Evolutionary conservation across 1,140 invertebrate genomes (phyloP).

Genomic region (Pseudoatta argentina): DNA sequence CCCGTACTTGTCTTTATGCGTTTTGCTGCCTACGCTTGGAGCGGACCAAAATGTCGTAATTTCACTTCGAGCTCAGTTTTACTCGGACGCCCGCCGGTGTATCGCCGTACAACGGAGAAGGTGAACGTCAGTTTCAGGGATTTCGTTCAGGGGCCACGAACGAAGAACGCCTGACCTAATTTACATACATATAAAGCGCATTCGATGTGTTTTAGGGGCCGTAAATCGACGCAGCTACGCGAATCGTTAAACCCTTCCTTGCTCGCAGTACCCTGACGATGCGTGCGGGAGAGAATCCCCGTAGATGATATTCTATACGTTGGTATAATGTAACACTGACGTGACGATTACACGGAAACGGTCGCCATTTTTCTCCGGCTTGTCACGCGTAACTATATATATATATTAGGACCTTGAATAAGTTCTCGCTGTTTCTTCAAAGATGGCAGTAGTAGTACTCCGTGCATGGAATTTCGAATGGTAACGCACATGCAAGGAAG

Average conservation of each 20-base stretch:
- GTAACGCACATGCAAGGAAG: no score
- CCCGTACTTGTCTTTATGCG: slow-evolving; percentile 70
- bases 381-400: no score
- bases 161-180: slow-evolving; percentile 84
- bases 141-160: slow-evolving; percentile 52
- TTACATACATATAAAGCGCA: slow-evolving; percentile 87
- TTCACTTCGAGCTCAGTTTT: slow-evolving; percentile 79
- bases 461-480: no score
- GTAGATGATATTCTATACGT: slow-evolving; percentile 48
- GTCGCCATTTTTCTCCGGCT: slow-evolving; percentile 41
- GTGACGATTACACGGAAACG: slow-evolving; percentile 54
- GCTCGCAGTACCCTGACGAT: slow-evolving; percentile 83
- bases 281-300: slow-evolving; percentile 75
- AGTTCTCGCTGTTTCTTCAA: no score
- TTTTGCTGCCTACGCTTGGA: slow-evolving; percentile 62
- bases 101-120: slow-evolving; percentile 40
- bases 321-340: slow-evolving; percentile 64
- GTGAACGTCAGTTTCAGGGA: slow-evolving; percentile 44
- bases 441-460: no score
- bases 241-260: slow-evolving; percentile 87
- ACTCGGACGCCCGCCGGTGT: slow-evolving; percentile 62
- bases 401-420: no score
- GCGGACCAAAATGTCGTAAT: slow-evolving; percentile 81
- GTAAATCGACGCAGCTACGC: slow-evolving; percentile 86
- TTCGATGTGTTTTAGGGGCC: slow-evolving; percentile 87